phyloP scores from a whole-genome alignment of 2,888 invertebrate genomes.

The Rhyacophila evoluta region DNA sequence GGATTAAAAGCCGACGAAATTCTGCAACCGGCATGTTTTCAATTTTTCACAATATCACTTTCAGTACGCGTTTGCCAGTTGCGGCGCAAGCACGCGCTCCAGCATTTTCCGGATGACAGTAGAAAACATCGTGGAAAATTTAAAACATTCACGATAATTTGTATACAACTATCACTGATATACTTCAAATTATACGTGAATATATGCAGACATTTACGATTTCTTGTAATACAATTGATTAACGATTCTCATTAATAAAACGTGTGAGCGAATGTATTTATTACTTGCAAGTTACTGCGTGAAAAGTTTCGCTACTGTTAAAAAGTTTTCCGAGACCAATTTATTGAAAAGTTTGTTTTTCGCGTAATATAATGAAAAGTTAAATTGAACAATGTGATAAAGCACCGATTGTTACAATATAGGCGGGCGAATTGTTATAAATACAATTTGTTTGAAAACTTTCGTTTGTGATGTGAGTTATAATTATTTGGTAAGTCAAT shows the following conservation, averaged over 20 bases:
- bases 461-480: not conserved
- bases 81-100: slow-evolving; percentile 19
- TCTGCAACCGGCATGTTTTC: not conserved
- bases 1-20: not conserved
- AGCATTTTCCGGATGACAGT: not conserved
- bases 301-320: slow-evolving; percentile 5
- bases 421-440: not conserved
- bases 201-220: not conserved
- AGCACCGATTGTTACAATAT: not conserved
- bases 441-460: not conserved
- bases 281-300: not conserved
- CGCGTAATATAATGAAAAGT: not conserved
- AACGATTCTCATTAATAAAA: not conserved
- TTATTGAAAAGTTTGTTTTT: not conserved
- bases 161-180: not conserved
- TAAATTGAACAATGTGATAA: slow-evolving; percentile 6
- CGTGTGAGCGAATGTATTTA: not conserved
- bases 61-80: slow-evolving; percentile 3
- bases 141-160: not conserved
- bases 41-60: slow-evolving; percentile 7
- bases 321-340: not conserved
- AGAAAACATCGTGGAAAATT: slow-evolving; percentile 16
- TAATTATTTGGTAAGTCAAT: slow-evolving; percentile 4
- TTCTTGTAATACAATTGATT: not conserved
- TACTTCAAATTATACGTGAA: not conserved